Evolutionary conservation across 2,888 invertebrate species (phyloP).

Genomic region (Mesochorus sp.): DNA sequence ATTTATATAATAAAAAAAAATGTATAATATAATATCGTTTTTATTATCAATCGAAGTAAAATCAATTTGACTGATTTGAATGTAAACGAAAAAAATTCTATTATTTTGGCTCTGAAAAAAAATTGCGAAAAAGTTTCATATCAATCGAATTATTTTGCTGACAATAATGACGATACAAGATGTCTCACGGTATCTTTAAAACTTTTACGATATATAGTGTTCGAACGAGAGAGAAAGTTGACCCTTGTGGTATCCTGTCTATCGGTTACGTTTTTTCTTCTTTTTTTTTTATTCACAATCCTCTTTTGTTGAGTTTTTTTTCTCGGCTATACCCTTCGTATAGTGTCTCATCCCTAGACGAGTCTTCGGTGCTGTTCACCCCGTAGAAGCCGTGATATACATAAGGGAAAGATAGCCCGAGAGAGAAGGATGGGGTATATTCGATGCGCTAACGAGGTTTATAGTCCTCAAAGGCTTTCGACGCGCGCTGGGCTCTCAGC

Average conservation of each 20-base stretch:
- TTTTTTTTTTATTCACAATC: not conserved
- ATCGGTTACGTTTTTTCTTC: too few species aligned
- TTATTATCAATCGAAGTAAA: too few species aligned
- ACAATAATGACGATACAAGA: not conserved
- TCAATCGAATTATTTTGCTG: not conserved
- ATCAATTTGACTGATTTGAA: too few species aligned
- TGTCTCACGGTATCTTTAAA: not conserved
- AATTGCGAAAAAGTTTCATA: too few species aligned
- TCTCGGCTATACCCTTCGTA: not conserved
- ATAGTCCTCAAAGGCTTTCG: conserved; percentile 64
- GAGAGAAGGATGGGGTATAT: conserved; percentile 28
- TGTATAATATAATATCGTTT: too few species aligned
- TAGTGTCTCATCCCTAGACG: conserved; percentile 18
- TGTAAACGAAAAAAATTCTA: too few species aligned
- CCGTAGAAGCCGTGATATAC: conserved; percentile 37
- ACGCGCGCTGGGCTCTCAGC: conserved; percentile 54
- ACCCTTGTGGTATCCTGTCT: not conserved
- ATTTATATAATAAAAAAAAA: too few species aligned
- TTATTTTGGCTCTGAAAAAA: too few species aligned
- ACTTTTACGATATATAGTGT: conserved; percentile 1
- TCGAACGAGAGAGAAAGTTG: not conserved
- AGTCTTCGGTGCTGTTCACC: conserved; percentile 46
- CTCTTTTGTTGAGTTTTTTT: not conserved
- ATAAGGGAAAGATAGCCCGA: not conserved
- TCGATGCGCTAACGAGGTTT: conserved; percentile 65